phyloP scores from a whole-genome alignment of 2,113 vertebrate genomes.

The Chionodraco myersi region DNA sequence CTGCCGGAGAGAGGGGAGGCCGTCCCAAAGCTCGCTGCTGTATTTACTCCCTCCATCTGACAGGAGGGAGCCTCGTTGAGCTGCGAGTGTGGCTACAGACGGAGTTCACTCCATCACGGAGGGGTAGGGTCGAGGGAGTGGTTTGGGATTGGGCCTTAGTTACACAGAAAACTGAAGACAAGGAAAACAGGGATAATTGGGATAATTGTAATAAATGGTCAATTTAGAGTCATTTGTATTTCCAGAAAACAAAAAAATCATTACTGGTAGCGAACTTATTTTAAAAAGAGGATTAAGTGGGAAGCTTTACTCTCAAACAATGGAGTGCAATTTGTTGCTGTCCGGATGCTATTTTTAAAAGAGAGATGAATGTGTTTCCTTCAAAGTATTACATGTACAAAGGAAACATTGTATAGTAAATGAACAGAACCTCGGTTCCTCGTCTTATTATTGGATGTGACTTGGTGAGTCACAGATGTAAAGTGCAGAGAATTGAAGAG shows the following conservation, averaged over 20 bases:
- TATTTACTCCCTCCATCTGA: too few species aligned
- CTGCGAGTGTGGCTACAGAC: too few species aligned
- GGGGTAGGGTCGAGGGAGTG: too few species aligned
- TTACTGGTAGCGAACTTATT: constrained; percentile 1
- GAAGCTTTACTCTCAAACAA: constrained; percentile 6
- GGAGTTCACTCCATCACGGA: too few species aligned
- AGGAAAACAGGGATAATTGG: not conserved
- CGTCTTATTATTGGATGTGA: not conserved
- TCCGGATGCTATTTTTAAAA: not conserved
- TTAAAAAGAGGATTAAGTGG: not conserved
- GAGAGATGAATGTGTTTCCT: not conserved
- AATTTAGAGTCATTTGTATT: not conserved
- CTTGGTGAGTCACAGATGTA: constrained; percentile 9
- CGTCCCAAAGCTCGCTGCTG: too few species aligned
- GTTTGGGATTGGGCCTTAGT: too few species aligned
- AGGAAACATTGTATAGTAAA: not conserved
- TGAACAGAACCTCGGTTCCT: not conserved
- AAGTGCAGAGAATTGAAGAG: not conserved
- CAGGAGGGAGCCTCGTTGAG: too few species aligned
- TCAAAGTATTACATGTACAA: not conserved
- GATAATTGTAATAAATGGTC: not conserved
- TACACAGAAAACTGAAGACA: not conserved
- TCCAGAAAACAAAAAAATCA: not conserved
- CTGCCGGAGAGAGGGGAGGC: too few species aligned
- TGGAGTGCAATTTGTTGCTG: not conserved